Percentiles rank a stretch among this genome's conserved stretches.
Evolutionary conservation across 2,888 invertebrate species (phyloP).

Genomic region (Standfussiana lucernea): DNA sequence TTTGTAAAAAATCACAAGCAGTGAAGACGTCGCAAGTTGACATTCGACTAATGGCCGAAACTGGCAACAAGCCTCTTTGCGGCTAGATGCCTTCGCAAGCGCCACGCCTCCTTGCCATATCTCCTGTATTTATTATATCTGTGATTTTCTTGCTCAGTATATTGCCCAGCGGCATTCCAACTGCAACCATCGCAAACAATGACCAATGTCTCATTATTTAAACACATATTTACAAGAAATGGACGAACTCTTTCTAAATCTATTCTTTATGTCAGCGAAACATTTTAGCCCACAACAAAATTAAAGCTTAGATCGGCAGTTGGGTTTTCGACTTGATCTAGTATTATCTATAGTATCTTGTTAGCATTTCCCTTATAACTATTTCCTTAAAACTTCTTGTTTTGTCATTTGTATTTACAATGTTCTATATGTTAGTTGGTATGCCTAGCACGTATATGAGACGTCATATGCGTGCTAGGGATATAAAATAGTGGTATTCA

Average conservation of each 20-base stretch:
- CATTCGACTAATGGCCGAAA: too few species aligned
- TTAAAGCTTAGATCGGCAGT: neutral
- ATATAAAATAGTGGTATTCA: neutral
- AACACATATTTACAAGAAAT: conserved; percentile 13
- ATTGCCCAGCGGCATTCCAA: neutral
- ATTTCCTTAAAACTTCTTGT: neutral
- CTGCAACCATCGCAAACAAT: neutral
- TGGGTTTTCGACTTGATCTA: neutral
- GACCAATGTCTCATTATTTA: neutral
- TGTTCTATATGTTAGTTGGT: neutral
- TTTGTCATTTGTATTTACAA: neutral
- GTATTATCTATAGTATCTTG: too few species aligned
- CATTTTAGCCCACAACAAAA: conserved; percentile 4
- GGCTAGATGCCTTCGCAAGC: too few species aligned
- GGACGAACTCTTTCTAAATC: neutral
- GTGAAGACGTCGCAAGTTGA: too few species aligned
- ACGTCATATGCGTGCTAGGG: neutral
- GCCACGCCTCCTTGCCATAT: too few species aligned
- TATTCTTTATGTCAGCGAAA: conserved; percentile 6
- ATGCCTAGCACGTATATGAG: neutral
- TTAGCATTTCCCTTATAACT: neutral
- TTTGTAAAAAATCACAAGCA: too few species aligned
- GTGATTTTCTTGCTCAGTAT: neutral
- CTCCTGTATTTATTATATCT: too few species aligned
- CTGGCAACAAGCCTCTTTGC: too few species aligned